Percentiles rank a stretch among this genome's conserved stretches.
Evolutionary conservation across 1,140 invertebrate genomes (phyloP).

Genomic region (Drosophila malerkotliana): DNA sequence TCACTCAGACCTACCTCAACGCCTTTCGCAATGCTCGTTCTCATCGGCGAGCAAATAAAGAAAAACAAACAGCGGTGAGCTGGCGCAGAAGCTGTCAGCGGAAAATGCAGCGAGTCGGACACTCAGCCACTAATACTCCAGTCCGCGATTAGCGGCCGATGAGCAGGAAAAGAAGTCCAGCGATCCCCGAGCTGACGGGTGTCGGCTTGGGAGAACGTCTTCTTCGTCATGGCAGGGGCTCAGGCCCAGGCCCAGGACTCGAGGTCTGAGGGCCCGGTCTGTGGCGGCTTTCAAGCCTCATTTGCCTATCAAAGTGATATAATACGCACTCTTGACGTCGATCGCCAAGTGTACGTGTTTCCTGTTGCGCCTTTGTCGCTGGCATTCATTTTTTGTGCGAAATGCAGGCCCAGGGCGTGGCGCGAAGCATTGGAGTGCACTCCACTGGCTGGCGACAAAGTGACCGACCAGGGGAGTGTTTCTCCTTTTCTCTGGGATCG

Average conservation of each 20-base stretch:
- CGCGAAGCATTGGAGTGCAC: slow-evolving; percentile 57
- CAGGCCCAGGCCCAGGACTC: background rate
- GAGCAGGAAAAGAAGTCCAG: slow-evolving; percentile 17
- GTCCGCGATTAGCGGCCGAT: slow-evolving; percentile 30
- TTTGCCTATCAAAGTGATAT: slow-evolving; percentile 81
- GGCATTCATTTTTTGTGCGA: slow-evolving; percentile 37
- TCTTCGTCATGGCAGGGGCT: slow-evolving; percentile 52
- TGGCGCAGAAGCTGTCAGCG: slow-evolving; percentile 56
- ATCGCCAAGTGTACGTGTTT: slow-evolving; percentile 70
- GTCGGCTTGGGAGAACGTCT: slow-evolving; percentile 59
- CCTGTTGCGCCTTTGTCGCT: slow-evolving; percentile 53
- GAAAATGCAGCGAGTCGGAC: slow-evolving; percentile 21
- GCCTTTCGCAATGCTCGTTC: slow-evolving; percentile 25
- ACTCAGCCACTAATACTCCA: slow-evolving; percentile 13
- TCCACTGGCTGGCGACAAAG: slow-evolving; percentile 57
- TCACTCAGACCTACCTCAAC: slow-evolving; percentile 53
- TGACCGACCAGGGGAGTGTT: slow-evolving; percentile 40
- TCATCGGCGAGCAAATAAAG: slow-evolving; percentile 44
- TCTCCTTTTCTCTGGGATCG: slow-evolving; percentile 17
- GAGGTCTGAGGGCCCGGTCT: background rate
- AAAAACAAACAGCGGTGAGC: slow-evolving; percentile 40
- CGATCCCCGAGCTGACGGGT: slow-evolving; percentile 44
- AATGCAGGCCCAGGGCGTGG: slow-evolving; percentile 51
- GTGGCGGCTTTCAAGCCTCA: slow-evolving; percentile 76
- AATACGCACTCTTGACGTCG: slow-evolving; percentile 74